Evolutionary conservation across 2,797 vertebrate genomes (phyloP).

Genomic region (Acanthopagrus latus): DNA sequence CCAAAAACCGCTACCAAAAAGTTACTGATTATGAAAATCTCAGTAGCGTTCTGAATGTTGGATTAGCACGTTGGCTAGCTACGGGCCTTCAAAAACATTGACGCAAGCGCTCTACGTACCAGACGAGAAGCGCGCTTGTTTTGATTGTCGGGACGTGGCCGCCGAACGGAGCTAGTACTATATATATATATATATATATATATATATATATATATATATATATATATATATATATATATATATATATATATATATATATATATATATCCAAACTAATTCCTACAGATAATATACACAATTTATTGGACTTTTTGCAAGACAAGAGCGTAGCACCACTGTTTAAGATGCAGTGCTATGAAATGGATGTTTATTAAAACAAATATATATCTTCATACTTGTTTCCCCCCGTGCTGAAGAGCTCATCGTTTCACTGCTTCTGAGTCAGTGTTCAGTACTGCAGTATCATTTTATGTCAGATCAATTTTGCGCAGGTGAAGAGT

Average conservation of each 20-base stretch:
- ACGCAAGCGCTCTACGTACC: constrained; percentile 61
- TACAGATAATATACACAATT: no score
- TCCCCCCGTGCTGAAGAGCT: no score
- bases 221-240: no score
- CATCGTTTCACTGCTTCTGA: background rate
- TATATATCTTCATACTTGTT: no score
- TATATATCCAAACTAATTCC: no score
- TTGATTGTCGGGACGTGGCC: background rate
- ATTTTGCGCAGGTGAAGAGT: background rate
- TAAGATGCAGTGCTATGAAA: background rate
- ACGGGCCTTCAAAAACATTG: constrained; percentile 61
- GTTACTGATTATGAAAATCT: constrained; percentile 27
- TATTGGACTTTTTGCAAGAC: background rate
- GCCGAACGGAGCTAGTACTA: constrained; percentile 18
- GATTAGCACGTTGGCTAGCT: constrained; percentile 67
- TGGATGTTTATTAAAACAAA: no score
- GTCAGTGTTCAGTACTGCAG: background rate
- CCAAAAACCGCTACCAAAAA: constrained; percentile 6
- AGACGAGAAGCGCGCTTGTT: constrained; percentile 41
- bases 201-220: no score
- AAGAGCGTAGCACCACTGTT: background rate
- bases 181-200: no score
- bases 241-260: no score
- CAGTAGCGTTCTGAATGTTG: constrained; percentile 43
- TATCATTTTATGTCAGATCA: background rate